These are phyloP conservation scores for Macroteleia sp. DNA, from an alignment of 2,888 invertebrate genomes.

Conservation along the genomic window DNA sequence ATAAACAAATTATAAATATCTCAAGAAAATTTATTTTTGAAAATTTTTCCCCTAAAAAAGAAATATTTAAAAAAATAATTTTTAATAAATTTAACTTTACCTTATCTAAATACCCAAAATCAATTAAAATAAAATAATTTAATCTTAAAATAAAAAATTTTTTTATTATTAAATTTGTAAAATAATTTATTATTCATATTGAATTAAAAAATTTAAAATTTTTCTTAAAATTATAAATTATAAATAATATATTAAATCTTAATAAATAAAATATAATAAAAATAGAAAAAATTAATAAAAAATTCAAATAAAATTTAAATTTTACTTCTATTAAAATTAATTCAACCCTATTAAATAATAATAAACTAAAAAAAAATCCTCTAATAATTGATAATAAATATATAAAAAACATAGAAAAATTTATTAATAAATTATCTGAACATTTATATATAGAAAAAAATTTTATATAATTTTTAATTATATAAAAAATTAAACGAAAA, in stretches of 20 bases:
- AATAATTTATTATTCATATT: slow-evolving; percentile 44
- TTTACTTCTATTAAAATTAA: slow-evolving; percentile 18
- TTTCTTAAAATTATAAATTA: slow-evolving; percentile 14
- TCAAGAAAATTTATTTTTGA: too few species aligned
- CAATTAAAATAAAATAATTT: too few species aligned
- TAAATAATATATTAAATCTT: neutral
- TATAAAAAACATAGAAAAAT: slow-evolving; percentile 66
- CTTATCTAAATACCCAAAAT: too few species aligned
- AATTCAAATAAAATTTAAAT: slow-evolving; percentile 16
- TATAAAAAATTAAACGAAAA: slow-evolving; percentile 71
- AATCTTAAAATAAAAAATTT: slow-evolving; percentile 47
- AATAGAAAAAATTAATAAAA: slow-evolving; percentile 75
- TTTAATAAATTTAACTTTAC: slow-evolving; percentile 17
- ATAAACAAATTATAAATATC: too few species aligned
- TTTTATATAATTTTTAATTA: slow-evolving; percentile 39
- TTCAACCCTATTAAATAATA: slow-evolving; percentile 41
- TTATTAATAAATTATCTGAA: slow-evolving; percentile 50
- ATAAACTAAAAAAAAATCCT: slow-evolving; percentile 58
- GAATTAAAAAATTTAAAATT: slow-evolving; percentile 25
- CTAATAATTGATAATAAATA: slow-evolving; percentile 58
- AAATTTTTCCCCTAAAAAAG: slow-evolving; percentile 68
- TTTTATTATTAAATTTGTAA: slow-evolving; percentile 16
- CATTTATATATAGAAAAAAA: slow-evolving; percentile 22
- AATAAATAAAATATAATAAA: slow-evolving; percentile 67
- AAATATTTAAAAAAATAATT: slow-evolving; percentile 5